phyloP scores from a whole-genome alignment of 2,113 vertebrate genomes.

The Alexandromys fortis region DNA sequence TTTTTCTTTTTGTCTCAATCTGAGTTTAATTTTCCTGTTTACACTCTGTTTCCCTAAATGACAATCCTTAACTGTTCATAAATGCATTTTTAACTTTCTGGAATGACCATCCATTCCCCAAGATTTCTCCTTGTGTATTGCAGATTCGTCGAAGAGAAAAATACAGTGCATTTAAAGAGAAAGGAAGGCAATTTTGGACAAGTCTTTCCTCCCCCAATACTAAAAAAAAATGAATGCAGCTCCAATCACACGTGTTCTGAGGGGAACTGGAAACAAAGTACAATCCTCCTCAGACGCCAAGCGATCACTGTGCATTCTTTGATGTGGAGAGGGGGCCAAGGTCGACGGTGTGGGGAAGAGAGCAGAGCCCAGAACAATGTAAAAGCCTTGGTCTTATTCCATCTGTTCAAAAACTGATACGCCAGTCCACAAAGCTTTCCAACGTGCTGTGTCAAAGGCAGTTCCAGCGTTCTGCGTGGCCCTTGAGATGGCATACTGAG shows the following conservation, averaged over 20 bases:
- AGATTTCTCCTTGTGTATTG: constrained; percentile 76
- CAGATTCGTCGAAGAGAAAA: constrained; percentile 77
- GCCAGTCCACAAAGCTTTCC: not conserved
- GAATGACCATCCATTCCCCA: constrained; percentile 85
- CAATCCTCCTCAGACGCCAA: constrained; percentile 38
- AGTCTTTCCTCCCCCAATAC: not conserved
- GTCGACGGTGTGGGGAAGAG: not conserved
- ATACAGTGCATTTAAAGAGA: constrained; percentile 69
- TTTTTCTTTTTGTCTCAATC: constrained; percentile 73
- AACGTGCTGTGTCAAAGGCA: not conserved
- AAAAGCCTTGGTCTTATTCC: constrained; percentile 1
- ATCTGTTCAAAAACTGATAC: not conserved
- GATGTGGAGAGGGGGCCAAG: not conserved
- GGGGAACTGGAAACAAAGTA: constrained; percentile 2
- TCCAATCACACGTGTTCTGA: not conserved
- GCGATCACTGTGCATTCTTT: not conserved
- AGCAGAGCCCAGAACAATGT: not conserved
- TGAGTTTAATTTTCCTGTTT: constrained; percentile 86
- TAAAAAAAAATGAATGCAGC: not conserved
- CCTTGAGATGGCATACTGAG: not conserved
- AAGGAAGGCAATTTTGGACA: constrained; percentile 28
- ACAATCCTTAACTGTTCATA: constrained; percentile 81
- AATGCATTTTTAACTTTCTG: constrained; percentile 84
- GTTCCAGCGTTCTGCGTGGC: not conserved
- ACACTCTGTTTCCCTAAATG: constrained; percentile 84